Percentiles rank a stretch among this genome's conserved stretches.
Evolutionary conservation across 1,140 invertebrate genomes (phyloP).

Genomic region (Drosophila burlai): DNA sequence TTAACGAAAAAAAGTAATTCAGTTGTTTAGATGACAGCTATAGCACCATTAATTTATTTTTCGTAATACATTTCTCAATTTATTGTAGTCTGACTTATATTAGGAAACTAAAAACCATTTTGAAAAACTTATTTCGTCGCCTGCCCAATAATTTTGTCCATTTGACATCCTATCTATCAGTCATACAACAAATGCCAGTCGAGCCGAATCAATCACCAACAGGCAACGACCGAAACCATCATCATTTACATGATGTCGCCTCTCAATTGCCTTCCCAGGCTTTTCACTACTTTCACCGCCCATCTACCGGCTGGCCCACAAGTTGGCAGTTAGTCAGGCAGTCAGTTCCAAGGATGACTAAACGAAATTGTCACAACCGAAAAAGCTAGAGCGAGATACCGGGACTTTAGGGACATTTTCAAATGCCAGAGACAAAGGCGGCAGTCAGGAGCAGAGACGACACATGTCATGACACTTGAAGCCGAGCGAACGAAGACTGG

Average conservation of each 20-base stretch:
- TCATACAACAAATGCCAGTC: neutral
- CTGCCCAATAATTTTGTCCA: neutral
- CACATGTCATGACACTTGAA: constrained; percentile 29
- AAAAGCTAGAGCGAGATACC: constrained; percentile 24
- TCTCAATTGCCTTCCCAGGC: constrained; percentile 50
- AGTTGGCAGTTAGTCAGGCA: constrained; percentile 47
- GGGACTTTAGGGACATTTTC: constrained; percentile 10
- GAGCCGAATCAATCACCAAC: constrained; percentile 38
- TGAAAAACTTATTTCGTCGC: neutral
- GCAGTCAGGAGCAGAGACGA: constrained; percentile 25
- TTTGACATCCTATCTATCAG: constrained; percentile 4
- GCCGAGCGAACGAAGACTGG: constrained; percentile 15
- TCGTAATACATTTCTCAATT: neutral
- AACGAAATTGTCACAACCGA: constrained; percentile 44
- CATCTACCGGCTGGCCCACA: constrained; percentile 45
- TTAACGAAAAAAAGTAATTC: no score
- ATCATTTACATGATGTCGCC: constrained; percentile 55
- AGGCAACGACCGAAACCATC: constrained; percentile 31
- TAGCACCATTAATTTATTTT: neutral
- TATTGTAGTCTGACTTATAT: neutral
- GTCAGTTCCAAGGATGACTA: constrained; percentile 46
- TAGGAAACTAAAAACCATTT: neutral
- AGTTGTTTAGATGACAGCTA: neutral
- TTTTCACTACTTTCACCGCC: constrained; percentile 47
- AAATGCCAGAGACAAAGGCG: constrained; percentile 46